Conservation (phyloP, 2,797 vertebrate genomes). For the Cichlasoma orientale region DNA sequence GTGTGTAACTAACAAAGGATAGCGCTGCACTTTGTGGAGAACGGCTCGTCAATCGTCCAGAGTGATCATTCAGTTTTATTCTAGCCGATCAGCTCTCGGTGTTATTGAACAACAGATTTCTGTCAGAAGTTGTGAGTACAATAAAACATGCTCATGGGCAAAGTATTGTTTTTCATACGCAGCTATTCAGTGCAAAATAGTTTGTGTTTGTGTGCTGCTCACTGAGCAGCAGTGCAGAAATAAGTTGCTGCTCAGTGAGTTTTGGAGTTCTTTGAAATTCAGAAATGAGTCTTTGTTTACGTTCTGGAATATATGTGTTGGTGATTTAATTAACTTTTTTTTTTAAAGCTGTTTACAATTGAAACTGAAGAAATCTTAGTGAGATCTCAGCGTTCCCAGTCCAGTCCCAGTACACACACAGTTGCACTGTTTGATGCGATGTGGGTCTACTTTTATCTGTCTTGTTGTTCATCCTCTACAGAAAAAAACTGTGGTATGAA, state of each 20-base stretch:
- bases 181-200: not conserved
- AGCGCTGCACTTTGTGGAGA: not conserved
- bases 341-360: not conserved
- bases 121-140: too few relatives aligned
- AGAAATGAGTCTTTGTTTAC: not conserved
- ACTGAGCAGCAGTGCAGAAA: not conserved
- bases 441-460: not conserved
- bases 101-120: too few relatives aligned
- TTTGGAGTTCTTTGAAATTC: not conserved
- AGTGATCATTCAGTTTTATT: not conserved
- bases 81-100: too few relatives aligned
- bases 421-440: not conserved
- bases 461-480: not conserved
- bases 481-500: not conserved
- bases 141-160: too few relatives aligned
- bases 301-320: not conserved
- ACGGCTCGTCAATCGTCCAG: not conserved
- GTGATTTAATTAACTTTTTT: not conserved
- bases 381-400: not conserved
- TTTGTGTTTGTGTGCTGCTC: not conserved
- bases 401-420: not conserved
- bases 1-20: not conserved
- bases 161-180: too few relatives aligned
- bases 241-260: not conserved
- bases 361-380: not conserved